phyloP scores from a whole-genome alignment of 1,140 invertebrate genomes.

The Portunus trituberculatus region DNA sequence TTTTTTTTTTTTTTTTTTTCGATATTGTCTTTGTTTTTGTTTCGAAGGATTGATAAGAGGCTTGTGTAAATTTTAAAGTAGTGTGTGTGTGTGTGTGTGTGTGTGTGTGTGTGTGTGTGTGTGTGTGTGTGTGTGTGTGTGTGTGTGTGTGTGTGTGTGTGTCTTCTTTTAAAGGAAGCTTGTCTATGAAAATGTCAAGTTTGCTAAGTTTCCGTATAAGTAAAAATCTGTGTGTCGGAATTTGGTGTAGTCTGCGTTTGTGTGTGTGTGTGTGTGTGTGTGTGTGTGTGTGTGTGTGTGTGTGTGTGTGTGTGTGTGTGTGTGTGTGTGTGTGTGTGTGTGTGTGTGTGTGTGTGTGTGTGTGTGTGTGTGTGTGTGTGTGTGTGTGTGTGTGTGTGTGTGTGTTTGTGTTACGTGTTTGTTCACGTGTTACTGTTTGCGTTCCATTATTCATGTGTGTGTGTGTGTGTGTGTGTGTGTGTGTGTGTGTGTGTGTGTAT shows the following conservation, averaged over 20 bases:
- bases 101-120: background rate
- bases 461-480: slow-evolving; percentile 34
- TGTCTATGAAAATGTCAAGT: background rate
- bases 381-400: background rate
- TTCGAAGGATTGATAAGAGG: too few relatives aligned
- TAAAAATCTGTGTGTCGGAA: background rate
- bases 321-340: background rate
- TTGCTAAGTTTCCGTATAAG: background rate
- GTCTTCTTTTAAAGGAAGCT: background rate
- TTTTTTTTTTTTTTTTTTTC: too few relatives aligned
- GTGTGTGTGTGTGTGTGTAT: background rate
- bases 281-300: slow-evolving; percentile 41
- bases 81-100: background rate
- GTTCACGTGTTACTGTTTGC: background rate
- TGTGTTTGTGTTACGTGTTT: background rate
- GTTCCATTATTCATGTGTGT: background rate
- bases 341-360: background rate
- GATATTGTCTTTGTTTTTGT: too few relatives aligned
- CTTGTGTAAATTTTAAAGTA: too few relatives aligned
- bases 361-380: background rate
- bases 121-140: slow-evolving; percentile 35
- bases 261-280: slow-evolving; percentile 38
- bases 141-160: slow-evolving; percentile 38
- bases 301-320: slow-evolving; percentile 28
- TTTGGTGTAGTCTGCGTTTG: background rate